Base-by-base conservation (phyloP, 2,113 vertebrate species). In the Zapornia atra region DNA sequence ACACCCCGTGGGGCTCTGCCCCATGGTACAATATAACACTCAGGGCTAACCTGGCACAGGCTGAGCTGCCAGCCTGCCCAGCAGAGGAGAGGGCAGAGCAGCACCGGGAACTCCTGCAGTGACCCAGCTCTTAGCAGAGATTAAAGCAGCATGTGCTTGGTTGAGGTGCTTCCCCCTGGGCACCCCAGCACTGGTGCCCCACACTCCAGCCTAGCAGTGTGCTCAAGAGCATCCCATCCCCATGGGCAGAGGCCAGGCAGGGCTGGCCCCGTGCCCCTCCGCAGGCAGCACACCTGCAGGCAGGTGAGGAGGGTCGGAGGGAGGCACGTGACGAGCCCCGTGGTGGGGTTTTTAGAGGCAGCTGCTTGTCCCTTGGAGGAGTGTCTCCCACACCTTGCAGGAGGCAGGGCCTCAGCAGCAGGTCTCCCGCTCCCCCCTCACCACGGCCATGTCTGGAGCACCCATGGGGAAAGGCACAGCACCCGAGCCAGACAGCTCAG, bases 401-500 rank as follows among this genome's bases (percentile, higher is more conserved):
- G 72, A 81, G 80, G 88, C 92, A 94, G 94, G 66, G 84, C 19
- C 18, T 3, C 85, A 44, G 88, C 86, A 38, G 54, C 38, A 8
- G 21, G 48, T 69, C 81, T 75, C 12, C 22, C 3, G 4, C 53
- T 80, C 6, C 72, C 73, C 44, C 44, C 60, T 36, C 8, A 1
- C 71, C 25, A 2, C 11, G 14, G 89, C 86, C 93, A 97, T 96
- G 97, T 44, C 97, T 40, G 40, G 77, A 48, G 82, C 46, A 20
- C 82, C 48, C 59, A 2, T 46, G 85, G 94, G 81, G 92, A 91
- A 82, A 77, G 88, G 96, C 71, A 15, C 91, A 10, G 72, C 57
- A 33, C 98, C 97, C 3, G 97, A 96, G 77, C 98, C 97, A 0
- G 97, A 98, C 24, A 94, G 98, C 92, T 98, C 98, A 0, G 98